Evolutionary conservation across 1,140 invertebrate species (phyloP), one percentile per base, ranked within the genome.

Genomic region (Drosophila lini): DNA sequence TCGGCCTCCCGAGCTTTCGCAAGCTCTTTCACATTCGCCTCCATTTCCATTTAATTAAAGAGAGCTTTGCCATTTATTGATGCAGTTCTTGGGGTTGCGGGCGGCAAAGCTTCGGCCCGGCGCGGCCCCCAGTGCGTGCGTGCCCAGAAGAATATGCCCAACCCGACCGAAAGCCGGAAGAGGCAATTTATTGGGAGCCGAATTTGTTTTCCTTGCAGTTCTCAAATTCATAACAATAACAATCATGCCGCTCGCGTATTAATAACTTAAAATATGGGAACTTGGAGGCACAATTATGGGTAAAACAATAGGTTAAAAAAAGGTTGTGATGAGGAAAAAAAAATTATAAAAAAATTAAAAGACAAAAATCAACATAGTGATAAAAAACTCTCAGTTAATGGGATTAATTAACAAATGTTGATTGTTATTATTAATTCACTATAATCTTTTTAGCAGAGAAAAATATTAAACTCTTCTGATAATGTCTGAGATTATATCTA

Each of bases 41-140:
- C 64, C 67, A 71, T 71, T 73, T 67, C 59, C 77, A 65, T 78
- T 90, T 89, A 85, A 90, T 89, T 84, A 77, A 88, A 68, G 69
- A 71, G 74, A 89, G 84, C 85, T 89, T 84, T 84, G 63, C 69
- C 56, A 90, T 81, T 84, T 84, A 83, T 63, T 70, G 68, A 64
- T 86, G 81, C 82, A 85, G 65, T 81, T 63, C 56, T 42, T 55
- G 74, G 56, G 55, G 38, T 19, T 45, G 55, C 28, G 61, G 65
- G 56, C 71, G 62, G 31, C n/a, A 76, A 81, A 85, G 76, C 82
- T 83, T 52, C 47, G 53, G 28, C 34, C 19, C 47, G n/a, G 45
- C 22, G 13, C 15, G 25, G 45, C 45, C 50, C 16, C 16, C 32
- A n/a, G 19, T n/a, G 25, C 38, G 59, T 58, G 50, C 45, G 36